Evolutionary conservation across 2,888 invertebrate genomes (phyloP), one percentile per base, ranked within the genome.

Genomic region (Mellilla xanthometata): DNA sequence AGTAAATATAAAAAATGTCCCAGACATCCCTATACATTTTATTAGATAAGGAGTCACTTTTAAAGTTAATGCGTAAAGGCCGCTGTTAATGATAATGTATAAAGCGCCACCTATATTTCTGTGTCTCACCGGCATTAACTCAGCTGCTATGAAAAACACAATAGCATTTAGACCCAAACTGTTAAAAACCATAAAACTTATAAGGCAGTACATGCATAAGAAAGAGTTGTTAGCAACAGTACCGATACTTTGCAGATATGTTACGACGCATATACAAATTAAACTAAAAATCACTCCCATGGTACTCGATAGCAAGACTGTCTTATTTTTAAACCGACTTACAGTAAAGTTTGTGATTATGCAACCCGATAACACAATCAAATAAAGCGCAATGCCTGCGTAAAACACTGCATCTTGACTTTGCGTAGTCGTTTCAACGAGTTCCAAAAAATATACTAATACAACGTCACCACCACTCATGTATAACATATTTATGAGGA

Each of bases 71-170:
- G 54, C 49, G 29, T 54, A 52, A n/a, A 57, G 27, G 23, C 39
- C 32, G 39, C 56, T 49, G 13, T 52, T 57, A 3, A 32, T 44
- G 10, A 59, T 31, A 6, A 55, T 49, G 28, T 47, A 53, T 24
- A 56, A 11, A 2, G 54, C 42, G 0, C 58, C 56, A 3, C 58
- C 53, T 8, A 59, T 19, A 5, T 46, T 50, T 26, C 53, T 53
- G 29, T 59, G 54, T 30, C 47, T 56, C 0, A 59, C 53, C 2
- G 58, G 58, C 49, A 56, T 52, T n/a, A 56, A 30, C 36, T 56
- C 56, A 6, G 52, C 49, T 1, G 29, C 28, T 38, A 53, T 50
- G 4, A 2, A 44, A 27, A 56, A 56, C n/a, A 50, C 48, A 0
- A 48, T 7, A 12, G 19, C 36, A 9, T 30, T 49, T n/a, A 56